These are phyloP conservation scores for Popillia japonica DNA, from an alignment of 1,140 invertebrate species.

Conservation along the genomic window DNA sequence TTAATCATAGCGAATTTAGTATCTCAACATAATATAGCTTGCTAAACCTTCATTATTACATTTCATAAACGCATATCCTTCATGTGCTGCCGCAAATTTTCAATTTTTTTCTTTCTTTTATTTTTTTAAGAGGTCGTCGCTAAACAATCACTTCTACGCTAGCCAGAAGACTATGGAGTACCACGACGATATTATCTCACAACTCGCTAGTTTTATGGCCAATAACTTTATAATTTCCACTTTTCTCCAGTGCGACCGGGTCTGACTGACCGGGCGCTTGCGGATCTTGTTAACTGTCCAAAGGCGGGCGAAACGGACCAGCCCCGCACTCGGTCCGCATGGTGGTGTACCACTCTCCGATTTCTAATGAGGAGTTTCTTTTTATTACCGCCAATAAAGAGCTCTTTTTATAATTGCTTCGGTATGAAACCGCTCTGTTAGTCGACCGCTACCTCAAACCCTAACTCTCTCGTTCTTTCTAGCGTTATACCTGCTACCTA, in stretches of 20 bases:
- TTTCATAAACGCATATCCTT: neutral
- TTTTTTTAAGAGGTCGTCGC: neutral
- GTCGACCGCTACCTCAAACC: neutral
- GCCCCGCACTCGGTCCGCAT: neutral
- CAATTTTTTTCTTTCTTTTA: neutral
- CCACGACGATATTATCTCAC: constrained; percentile 1
- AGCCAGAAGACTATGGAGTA: neutral
- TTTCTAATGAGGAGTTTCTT: constrained; percentile 32
- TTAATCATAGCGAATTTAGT: too few relatives aligned
- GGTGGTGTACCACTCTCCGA: constrained; percentile 1
- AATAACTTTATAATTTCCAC: constrained; percentile 33
- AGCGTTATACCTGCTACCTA: neutral
- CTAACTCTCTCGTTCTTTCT: neutral
- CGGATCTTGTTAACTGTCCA: neutral
- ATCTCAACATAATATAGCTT: too few relatives aligned
- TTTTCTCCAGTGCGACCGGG: neutral
- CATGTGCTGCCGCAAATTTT: neutral
- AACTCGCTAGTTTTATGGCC: constrained; percentile 5
- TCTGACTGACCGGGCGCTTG: neutral
- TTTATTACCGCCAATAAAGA: constrained; percentile 34
- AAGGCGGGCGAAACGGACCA: neutral
- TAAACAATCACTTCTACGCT: neutral
- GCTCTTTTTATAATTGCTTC: constrained; percentile 29
- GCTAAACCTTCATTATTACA: too few relatives aligned
- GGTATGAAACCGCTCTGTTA: neutral